These are phyloP conservation scores for Opisthograptis luteolata DNA, from an alignment of 2,888 invertebrate genomes.

Conservation along the genomic window DNA sequence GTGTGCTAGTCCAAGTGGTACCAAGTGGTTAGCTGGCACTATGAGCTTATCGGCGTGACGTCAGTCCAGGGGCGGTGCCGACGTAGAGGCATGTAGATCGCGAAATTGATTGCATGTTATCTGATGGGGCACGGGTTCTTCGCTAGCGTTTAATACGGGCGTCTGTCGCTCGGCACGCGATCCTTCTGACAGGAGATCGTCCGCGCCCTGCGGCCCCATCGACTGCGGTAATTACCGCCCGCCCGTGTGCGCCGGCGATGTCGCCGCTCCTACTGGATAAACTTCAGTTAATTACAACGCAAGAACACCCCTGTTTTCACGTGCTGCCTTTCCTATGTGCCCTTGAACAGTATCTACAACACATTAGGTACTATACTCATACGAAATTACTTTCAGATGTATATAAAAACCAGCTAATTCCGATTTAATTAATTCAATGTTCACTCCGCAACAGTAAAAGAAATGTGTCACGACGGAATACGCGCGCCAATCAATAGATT, in stretches of 20 bases:
- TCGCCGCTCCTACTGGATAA: constrained; percentile 58
- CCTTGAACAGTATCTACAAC: neutral
- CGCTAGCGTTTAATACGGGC: constrained; percentile 82
- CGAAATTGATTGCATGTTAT: constrained; percentile 84
- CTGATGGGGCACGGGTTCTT: constrained; percentile 82
- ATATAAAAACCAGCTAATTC: neutral
- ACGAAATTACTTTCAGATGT: neutral
- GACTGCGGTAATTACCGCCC: constrained; percentile 76
- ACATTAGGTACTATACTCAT: neutral
- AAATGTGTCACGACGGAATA: too few relatives aligned
- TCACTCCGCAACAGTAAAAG: too few relatives aligned
- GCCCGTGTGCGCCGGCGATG: constrained; percentile 77
- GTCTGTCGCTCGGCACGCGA: constrained; percentile 78
- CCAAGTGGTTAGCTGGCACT: constrained; percentile 77
- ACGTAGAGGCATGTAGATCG: constrained; percentile 82
- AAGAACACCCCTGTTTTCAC: constrained; percentile 16
- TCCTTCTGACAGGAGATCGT: constrained; percentile 81
- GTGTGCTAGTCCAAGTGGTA: constrained; percentile 62
- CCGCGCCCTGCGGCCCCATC: constrained; percentile 67
- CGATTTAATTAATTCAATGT: too few relatives aligned
- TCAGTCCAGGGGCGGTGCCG: constrained; percentile 79
- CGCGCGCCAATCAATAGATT: too few relatives aligned
- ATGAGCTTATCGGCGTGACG: constrained; percentile 76
- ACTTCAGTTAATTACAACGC: constrained; percentile 46
- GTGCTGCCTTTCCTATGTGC: neutral